Percentiles rank a stretch among this genome's conserved stretches.
phyloP scores from a whole-genome alignment of 1,140 invertebrate species.

The Liolophura sinensis region DNA sequence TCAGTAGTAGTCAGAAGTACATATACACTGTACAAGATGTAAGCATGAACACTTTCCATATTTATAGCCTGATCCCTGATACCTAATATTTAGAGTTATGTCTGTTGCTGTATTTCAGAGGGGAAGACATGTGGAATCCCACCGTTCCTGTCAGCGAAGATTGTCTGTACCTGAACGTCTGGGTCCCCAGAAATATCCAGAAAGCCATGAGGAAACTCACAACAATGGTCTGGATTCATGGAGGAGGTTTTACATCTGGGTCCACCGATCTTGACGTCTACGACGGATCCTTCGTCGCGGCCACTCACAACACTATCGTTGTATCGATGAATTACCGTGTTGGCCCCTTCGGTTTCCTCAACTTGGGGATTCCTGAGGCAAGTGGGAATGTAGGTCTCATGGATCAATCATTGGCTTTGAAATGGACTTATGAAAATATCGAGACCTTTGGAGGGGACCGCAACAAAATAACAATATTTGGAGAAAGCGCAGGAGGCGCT shows the following conservation, averaged over 20 bases:
- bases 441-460: constrained; percentile 38
- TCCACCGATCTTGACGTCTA: constrained; percentile 93
- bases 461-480: constrained; percentile 36
- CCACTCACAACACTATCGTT: constrained; percentile 72
- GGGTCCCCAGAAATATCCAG: constrained; percentile 66
- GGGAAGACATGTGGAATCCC: constrained; percentile 41
- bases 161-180: constrained; percentile 92
- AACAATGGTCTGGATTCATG: constrained; percentile 96
- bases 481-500: constrained; percentile 35
- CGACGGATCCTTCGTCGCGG: constrained; percentile 84
- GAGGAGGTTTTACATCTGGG: constrained; percentile 88
- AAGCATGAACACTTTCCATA: too few species aligned
- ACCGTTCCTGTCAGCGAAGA: constrained; percentile 78
- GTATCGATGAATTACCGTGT: constrained; percentile 20
- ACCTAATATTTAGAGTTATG: too few species aligned
- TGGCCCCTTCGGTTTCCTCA: constrained; percentile 13
- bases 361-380: constrained; percentile 4
- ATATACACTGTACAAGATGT: too few species aligned
- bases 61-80: too few species aligned
- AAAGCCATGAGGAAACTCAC: constrained; percentile 66
- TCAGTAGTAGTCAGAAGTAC: too few species aligned
- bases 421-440: constrained; percentile 62
- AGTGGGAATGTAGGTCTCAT: constrained; percentile 12
- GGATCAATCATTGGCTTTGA: constrained; percentile 66
- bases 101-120: constrained; percentile 11